Evolutionary conservation across 2,113 vertebrate species (phyloP).

Genomic region (Lanius collurio): DNA sequence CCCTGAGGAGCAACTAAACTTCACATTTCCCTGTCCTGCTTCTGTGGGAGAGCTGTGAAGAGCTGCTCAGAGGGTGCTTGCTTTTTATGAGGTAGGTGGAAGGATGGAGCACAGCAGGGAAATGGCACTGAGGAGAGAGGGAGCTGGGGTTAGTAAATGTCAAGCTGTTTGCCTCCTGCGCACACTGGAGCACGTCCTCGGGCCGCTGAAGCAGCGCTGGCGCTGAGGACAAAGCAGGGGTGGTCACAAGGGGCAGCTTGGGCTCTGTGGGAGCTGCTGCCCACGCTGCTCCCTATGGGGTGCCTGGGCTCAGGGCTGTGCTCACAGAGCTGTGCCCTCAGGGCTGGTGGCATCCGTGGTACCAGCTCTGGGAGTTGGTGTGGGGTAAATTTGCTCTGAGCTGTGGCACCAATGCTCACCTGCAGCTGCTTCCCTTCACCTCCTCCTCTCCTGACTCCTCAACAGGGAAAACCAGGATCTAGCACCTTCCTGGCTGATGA

Average conservation of each 20-base stretch:
- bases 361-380: rapidly evolving
- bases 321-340: not conserved
- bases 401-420: not conserved
- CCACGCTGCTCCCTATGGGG: rapidly evolving
- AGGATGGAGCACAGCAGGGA: conserved; percentile 3
- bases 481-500: not conserved
- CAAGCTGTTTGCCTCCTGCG: not conserved
- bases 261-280: not conserved
- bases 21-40: not conserved
- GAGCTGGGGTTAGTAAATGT: not conserved
- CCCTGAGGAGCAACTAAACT: not conserved
- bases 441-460: not conserved
- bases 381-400: not conserved
- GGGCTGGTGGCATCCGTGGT: not conserved
- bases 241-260: not conserved
- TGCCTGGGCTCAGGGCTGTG: not conserved
- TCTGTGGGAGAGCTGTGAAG: not conserved
- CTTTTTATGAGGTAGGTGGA: not conserved
- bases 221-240: not conserved
- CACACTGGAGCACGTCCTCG: rapidly evolving
- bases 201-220: not conserved
- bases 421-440: not conserved
- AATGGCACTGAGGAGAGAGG: not conserved
- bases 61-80: not conserved
- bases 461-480: not conserved